Conservation (phyloP, 2,797 vertebrate species). For the Lepus oiostolus region DNA sequence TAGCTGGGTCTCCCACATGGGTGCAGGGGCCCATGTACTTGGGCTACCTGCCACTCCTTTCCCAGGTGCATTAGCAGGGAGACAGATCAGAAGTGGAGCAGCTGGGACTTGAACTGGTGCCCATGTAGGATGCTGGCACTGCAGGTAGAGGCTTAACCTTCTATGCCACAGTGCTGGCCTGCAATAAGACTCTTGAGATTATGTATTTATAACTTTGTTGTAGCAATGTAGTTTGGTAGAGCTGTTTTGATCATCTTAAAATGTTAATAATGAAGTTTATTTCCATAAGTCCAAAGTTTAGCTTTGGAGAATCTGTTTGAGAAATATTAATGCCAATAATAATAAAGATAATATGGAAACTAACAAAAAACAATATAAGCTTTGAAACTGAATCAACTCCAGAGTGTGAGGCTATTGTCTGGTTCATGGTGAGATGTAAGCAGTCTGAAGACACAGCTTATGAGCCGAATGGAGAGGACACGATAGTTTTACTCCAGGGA, state of each 20-base stretch:
- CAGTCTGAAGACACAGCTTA: background rate
- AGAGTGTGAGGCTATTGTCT: background rate
- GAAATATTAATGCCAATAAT: background rate
- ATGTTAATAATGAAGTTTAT: background rate
- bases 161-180: too few relatives aligned
- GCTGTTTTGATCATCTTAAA: slow-evolving; percentile 11
- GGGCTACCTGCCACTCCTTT: too few relatives aligned
- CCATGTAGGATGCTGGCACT: too few relatives aligned
- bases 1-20: too few relatives aligned
- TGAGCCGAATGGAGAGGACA: background rate
- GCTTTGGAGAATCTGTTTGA: background rate
- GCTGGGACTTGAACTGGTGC: too few relatives aligned
- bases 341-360: slow-evolving; percentile 32
- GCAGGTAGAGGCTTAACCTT: too few relatives aligned
- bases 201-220: slow-evolving; percentile 16
- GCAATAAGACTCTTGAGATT: background rate
- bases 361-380: background rate
- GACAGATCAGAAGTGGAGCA: too few relatives aligned
- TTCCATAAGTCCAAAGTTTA: slow-evolving; percentile 32
- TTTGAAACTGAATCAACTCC: background rate
- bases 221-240: background rate
- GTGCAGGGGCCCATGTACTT: too few relatives aligned
- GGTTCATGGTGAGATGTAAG: background rate
- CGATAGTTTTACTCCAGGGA: background rate
- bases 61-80: too few relatives aligned